A percentile compares a stretch with the other conserved stretches of the same genome.
Conservation (phyloP, 2,113 vertebrate genomes). For the Tragelaphus scriptus region DNA sequence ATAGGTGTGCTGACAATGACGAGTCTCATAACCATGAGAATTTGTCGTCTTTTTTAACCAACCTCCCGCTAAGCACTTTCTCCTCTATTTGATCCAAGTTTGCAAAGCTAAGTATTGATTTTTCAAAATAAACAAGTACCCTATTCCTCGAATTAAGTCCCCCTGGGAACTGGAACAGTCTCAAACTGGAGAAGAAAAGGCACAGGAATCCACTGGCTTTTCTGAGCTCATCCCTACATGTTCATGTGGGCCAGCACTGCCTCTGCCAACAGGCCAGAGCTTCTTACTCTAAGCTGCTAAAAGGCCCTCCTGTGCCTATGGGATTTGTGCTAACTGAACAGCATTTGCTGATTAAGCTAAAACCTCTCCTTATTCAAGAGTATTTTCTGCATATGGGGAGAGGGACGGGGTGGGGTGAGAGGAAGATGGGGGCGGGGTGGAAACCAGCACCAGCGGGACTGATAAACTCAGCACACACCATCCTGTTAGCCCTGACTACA, state of each 20-base stretch:
- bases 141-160: neutral
- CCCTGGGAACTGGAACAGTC: neutral
- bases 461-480: neutral
- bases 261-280: neutral
- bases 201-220: neutral
- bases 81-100: neutral
- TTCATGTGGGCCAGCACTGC: neutral
- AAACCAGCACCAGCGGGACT: neutral
- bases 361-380: neutral
- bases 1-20: neutral
- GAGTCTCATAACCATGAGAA: neutral
- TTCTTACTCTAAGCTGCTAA: neutral
- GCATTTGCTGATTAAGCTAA: neutral
- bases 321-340: neutral
- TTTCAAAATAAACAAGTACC: neutral
- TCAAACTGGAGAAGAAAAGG: neutral
- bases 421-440: neutral
- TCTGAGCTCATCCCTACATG: neutral
- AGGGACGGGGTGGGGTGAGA: fast-evolving
- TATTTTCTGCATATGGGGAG: neutral
- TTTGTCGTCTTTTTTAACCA: neutral
- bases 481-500: fast-evolving
- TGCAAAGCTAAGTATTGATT: neutral
- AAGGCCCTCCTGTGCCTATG: neutral
- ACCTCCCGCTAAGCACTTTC: neutral